A percentile compares a stretch with the other conserved stretches of the same genome.
Evolutionary conservation across 2,113 vertebrate species (phyloP).

Genomic region (Coryphaenoides rupestris): DNA sequence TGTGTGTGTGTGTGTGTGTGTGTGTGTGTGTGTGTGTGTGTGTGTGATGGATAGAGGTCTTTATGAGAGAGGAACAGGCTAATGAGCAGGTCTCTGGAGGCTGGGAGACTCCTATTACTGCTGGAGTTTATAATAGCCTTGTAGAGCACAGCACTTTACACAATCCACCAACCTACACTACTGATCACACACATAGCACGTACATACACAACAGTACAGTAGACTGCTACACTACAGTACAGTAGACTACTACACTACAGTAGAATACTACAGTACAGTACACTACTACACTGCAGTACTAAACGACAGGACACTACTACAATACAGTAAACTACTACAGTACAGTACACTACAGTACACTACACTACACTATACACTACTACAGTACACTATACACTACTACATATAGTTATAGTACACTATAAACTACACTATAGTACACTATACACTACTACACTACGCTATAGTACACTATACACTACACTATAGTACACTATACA

Average conservation of each 20-base stretch:
- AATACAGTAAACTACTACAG: too few species aligned
- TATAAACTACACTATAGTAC: too few species aligned
- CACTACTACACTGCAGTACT: too few species aligned
- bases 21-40: slow-evolving; percentile 24
- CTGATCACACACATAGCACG: not conserved
- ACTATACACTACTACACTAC: too few species aligned
- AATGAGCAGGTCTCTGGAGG: slow-evolving; percentile 70
- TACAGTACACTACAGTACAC: too few species aligned
- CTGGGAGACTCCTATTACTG: slow-evolving; percentile 66
- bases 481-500: too few species aligned
- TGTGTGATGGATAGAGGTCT: slow-evolving; percentile 69
- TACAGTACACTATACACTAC: too few species aligned
- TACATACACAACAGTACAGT: not conserved
- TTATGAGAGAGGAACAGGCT: slow-evolving; percentile 73
- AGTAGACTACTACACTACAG: too few species aligned
- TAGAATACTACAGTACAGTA: not conserved
- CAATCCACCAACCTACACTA: slow-evolving; percentile 41
- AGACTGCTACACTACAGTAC: not conserved
- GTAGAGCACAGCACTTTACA: slow-evolving; percentile 63
- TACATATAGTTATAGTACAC: too few species aligned
- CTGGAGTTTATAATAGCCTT: slow-evolving; percentile 66
- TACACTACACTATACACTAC: too few species aligned
- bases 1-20: slow-evolving; percentile 44
- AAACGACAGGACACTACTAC: too few species aligned
- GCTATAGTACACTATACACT: too few species aligned